A percentile compares a stretch with the other conserved stretches of the same genome.
Evolutionary conservation across 2,113 vertebrate species (phyloP).

Genomic region (Laticauda laticaudata): DNA sequence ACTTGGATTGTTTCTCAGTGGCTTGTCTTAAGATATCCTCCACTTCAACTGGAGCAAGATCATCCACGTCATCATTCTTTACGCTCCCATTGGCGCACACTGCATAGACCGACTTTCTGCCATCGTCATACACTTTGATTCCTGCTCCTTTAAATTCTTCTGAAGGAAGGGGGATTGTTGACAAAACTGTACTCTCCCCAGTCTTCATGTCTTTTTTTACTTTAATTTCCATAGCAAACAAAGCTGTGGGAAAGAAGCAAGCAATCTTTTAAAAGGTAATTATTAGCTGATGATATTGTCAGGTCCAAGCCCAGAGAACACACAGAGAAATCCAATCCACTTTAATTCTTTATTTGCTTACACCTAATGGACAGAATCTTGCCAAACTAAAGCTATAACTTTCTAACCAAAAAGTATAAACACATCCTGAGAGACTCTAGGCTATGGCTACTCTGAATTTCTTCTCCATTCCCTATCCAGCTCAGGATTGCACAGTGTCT

Average conservation of each 20-base stretch:
- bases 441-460: neutral
- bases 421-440: neutral
- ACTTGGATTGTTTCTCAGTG: constrained; percentile 75
- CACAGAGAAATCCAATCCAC: neutral
- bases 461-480: neutral
- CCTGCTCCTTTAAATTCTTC: constrained; percentile 78
- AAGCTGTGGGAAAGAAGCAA: constrained; percentile 74
- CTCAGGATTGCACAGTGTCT: neutral
- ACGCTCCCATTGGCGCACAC: constrained; percentile 64
- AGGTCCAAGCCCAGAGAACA: neutral
- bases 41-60: constrained; percentile 81
- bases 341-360: neutral
- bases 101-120: constrained; percentile 86
- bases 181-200: constrained; percentile 87
- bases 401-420: neutral
- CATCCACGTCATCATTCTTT: constrained; percentile 66
- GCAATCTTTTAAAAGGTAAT: constrained; percentile 19
- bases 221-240: constrained; percentile 93
- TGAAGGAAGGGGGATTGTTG: constrained; percentile 82
- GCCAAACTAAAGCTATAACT: neutral
- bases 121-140: constrained; percentile 91
- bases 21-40: constrained; percentile 89
- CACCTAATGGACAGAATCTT: neutral
- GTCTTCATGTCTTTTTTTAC: constrained; percentile 89
- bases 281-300: neutral